Evolutionary conservation across 2,797 vertebrate genomes (phyloP), one percentile per base, ranked within the genome.

Genomic region (Enteromius unitaeniatus): DNA sequence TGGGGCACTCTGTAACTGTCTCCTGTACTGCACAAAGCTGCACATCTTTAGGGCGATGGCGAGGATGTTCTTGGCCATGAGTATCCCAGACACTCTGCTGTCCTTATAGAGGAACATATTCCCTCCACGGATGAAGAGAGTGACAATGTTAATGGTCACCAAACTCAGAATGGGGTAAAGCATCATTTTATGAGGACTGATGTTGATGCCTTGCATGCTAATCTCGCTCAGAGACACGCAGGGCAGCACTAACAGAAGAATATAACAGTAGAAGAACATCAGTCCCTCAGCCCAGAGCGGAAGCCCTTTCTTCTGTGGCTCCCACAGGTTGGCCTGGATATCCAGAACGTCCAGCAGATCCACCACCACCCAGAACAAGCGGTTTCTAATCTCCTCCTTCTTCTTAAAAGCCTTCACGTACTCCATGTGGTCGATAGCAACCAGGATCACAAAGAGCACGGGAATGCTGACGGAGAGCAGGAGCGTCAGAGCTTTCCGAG

Each of bases 211-310:
- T 87, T 97, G 97, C 95, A 95, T 96, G 93, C 96, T 97, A 88
- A 96, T 96, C 92, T 97, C 95, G 0, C 94, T 94, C 70, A 96
- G 91, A 58, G 96, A 97, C 87, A 96, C 94, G 0, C 94, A 95
- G 2, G 95, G 95, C 62, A 96, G 91, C 55, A 96, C 94, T 3
- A 96, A 91, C 62, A 96, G 95, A 83, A 96, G 88, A 88, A 96
- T 96, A 88, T 96, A 96, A 91, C 95, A 96, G 91, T 96, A 96
- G 92, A 96, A 96, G 90, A 96, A 96, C 95, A 96, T 96, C 81
- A 96, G 89, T 11, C 94, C 95, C 84, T 96, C 95, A 0, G 95
- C 95, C 95, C 96, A 96, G 51, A 95, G 86, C 0, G 94, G 96
- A 21, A 96, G 89, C 13, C 94, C 95, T 84, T 95, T 96, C 92